Evolutionary conservation across 92 coral and sea anemone genomes (phyloP).

Genomic region (Zoanthus sociatus): DNA sequence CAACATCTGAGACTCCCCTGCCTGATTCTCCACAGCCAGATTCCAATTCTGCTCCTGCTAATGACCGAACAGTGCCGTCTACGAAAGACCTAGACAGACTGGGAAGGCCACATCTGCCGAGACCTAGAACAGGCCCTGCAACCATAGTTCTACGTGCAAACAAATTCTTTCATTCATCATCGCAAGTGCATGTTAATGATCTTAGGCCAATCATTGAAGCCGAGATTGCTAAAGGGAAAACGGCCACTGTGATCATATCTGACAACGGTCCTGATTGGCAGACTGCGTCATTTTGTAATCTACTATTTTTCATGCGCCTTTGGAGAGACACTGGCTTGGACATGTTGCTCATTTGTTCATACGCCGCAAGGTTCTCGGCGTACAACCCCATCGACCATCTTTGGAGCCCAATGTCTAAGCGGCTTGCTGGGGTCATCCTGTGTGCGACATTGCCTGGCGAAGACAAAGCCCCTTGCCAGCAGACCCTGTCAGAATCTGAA

Average conservation of each 20-base stretch:
- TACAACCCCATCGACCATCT: slow-evolving; percentile 66
- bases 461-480: slow-evolving; percentile 41
- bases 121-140: slow-evolving; percentile 25
- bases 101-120: slow-evolving; percentile 42
- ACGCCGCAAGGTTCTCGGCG: slow-evolving; percentile 57
- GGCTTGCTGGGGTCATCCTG: slow-evolving; percentile 40
- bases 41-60: background rate
- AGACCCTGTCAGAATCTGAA: slow-evolving; percentile 16
- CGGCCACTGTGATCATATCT: slow-evolving; percentile 13
- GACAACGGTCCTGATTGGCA: slow-evolving; percentile 51
- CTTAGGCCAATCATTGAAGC: slow-evolving; percentile 38
- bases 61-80: slow-evolving; percentile 23
- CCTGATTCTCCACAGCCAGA: background rate
- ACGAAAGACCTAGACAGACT: slow-evolving; percentile 31
- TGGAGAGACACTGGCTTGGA: slow-evolving; percentile 40
- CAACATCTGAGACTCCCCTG: background rate
- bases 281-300: slow-evolving; percentile 10
- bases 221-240: slow-evolving; percentile 43
- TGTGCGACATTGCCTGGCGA: slow-evolving; percentile 33
- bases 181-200: slow-evolving; percentile 34
- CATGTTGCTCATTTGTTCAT: slow-evolving; percentile 42
- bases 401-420: slow-evolving; percentile 61
- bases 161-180: slow-evolving; percentile 14
- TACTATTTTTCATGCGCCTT: background rate
- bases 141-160: slow-evolving; percentile 18